Evolutionary conservation across 2,797 vertebrate species (phyloP).

Genomic region (Hydrocynus forskahlii): DNA sequence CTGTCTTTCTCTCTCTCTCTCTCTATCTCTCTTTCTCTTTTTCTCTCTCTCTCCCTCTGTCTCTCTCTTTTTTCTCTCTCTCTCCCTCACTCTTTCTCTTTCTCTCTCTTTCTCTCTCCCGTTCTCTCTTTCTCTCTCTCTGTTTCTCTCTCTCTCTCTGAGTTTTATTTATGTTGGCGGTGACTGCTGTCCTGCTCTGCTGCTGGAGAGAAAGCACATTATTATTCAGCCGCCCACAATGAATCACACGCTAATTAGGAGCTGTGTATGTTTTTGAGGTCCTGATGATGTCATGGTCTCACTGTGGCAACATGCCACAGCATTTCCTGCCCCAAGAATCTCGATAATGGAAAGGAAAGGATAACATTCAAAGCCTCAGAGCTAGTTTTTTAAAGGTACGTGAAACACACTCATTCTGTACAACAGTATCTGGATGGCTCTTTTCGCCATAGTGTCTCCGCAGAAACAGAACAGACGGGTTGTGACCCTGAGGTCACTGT

Average conservation of each 20-base stretch:
- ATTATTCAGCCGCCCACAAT: constrained; percentile 68
- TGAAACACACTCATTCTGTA: no score
- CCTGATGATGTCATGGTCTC: constrained; percentile 76
- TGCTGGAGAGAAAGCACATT: constrained; percentile 67
- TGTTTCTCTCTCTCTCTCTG: constrained; percentile 64
- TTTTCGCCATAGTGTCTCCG: no score
- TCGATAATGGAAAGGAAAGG: not conserved
- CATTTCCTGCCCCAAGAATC: constrained; percentile 67
- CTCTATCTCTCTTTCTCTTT: not conserved
- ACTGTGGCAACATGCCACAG: constrained; percentile 66
- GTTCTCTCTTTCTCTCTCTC: not conserved
- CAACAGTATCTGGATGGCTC: no score
- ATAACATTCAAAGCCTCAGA: not conserved
- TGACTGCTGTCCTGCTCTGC: constrained; percentile 65
- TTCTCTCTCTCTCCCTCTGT: not conserved
- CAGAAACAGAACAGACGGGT: no score
- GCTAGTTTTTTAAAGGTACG: not conserved
- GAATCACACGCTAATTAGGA: constrained; percentile 75
- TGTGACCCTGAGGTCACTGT: not conserved
- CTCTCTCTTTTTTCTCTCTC: no score
- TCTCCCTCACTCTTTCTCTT: not conserved
- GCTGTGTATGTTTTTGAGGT: constrained; percentile 57
- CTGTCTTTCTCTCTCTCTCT: not conserved
- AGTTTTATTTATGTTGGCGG: constrained; percentile 75
- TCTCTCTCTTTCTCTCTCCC: not conserved